phyloP scores from a whole-genome alignment of 2,888 invertebrate genomes.

The Elysia crispata region DNA sequence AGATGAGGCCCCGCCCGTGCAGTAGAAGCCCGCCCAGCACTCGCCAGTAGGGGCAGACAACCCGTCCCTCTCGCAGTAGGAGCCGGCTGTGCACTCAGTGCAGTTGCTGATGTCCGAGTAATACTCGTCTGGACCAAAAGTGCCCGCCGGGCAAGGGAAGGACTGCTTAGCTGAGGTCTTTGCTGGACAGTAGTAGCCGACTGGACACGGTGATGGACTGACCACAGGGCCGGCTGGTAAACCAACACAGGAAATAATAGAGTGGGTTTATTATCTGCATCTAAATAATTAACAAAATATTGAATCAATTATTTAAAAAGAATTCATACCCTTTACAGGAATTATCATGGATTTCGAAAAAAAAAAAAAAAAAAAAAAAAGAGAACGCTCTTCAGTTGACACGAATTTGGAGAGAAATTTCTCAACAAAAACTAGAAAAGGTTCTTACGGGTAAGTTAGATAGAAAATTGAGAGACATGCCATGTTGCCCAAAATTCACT shows the following conservation, averaged over 20 bases:
- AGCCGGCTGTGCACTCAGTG: conserved; percentile 68
- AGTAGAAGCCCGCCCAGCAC: conserved; percentile 73
- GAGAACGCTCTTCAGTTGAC: too few relatives aligned
- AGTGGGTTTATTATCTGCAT: too few relatives aligned
- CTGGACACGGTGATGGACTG: conserved; percentile 70
- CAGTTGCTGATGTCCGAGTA: conserved; percentile 64
- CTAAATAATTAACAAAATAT: too few relatives aligned
- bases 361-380: too few relatives aligned
- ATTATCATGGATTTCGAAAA: too few relatives aligned
- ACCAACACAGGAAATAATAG: background rate
- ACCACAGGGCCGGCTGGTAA: conserved; percentile 66
- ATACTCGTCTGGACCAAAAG: conserved; percentile 65
- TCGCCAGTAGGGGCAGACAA: conserved; percentile 66
- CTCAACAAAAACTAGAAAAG: too few relatives aligned
- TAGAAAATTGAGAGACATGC: too few relatives aligned
- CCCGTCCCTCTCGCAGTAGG: conserved; percentile 70
- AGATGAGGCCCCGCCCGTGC: conserved; percentile 64
- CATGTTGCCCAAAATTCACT: too few relatives aligned
- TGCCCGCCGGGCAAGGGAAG: conserved; percentile 72
- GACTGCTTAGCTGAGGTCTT: conserved; percentile 66
- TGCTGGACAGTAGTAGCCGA: conserved; percentile 73
- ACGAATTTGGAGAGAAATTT: too few relatives aligned
- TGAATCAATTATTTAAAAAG: too few relatives aligned
- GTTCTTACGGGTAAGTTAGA: too few relatives aligned
- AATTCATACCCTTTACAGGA: too few relatives aligned